These are phyloP conservation scores for Chelidonichthys spinosus DNA, from an alignment of 2,797 vertebrate species.

Conservation along the genomic window DNA sequence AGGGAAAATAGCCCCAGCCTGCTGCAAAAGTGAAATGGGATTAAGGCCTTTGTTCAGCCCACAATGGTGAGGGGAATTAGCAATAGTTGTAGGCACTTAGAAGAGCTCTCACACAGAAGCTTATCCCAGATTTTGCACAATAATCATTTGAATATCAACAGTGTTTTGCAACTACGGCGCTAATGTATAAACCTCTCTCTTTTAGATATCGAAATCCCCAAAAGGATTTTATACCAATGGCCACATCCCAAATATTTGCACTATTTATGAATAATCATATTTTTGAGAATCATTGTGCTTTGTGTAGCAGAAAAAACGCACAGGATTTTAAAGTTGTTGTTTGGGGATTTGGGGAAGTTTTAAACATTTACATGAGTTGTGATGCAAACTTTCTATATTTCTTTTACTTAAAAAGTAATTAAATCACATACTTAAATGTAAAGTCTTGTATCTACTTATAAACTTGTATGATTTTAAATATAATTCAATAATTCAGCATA, in stretches of 20 bases:
- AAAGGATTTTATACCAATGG: conserved; percentile 86
- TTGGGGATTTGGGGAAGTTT: conserved; percentile 19
- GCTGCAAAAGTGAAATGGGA: conserved; percentile 98
- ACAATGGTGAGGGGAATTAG: conserved; percentile 99
- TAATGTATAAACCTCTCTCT: conserved; percentile 99
- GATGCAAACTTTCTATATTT: background rate
- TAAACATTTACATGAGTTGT: background rate
- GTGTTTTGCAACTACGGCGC: conserved; percentile 99
- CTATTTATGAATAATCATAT: conserved; percentile 68
- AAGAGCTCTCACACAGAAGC: conserved; percentile 99
- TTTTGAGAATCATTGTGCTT: conserved; percentile 39
- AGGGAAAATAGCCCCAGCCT: conserved; percentile 98
- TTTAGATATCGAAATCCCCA: conserved; percentile 94
- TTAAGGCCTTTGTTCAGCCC: conserved; percentile 98
- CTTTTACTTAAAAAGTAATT: conserved; percentile 15
- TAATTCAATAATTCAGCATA: background rate
- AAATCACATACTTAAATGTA: background rate
- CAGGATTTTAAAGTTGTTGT: conserved; percentile 15
- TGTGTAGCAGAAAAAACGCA: conserved; percentile 1
- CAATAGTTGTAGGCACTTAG: conserved; percentile 99
- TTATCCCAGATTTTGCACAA: conserved; percentile 99
- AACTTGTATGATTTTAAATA: background rate
- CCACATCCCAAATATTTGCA: conserved; percentile 86
- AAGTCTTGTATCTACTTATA: background rate
- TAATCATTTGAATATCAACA: conserved; percentile 99